phyloP scores from a whole-genome alignment of 2,113 vertebrate species.

The Emberiza fucata region DNA sequence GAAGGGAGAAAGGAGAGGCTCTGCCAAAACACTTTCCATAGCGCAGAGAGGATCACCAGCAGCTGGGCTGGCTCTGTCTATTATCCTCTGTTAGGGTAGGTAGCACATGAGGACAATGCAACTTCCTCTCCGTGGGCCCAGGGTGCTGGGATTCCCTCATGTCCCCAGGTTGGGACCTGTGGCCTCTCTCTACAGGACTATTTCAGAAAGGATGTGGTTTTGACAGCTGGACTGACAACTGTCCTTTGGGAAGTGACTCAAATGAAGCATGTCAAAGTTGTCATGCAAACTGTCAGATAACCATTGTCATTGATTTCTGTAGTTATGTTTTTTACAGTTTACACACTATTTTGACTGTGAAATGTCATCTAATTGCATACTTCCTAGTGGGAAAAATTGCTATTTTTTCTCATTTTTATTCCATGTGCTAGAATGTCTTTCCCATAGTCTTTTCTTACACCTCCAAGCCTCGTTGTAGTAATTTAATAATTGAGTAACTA shows the following conservation, averaged over 20 bases:
- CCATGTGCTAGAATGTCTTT: background rate
- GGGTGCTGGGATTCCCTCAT: background rate
- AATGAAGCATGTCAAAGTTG: background rate
- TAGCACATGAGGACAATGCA: rapidly evolving
- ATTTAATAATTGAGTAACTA: background rate
- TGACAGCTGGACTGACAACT: background rate
- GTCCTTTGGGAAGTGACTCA: background rate
- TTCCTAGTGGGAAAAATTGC: background rate
- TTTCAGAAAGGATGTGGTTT: background rate
- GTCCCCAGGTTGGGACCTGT: background rate
- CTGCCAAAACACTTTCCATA: background rate
- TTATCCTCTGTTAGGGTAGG: background rate
- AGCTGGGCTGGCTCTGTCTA: background rate
- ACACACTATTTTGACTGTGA: background rate
- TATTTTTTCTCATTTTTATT: background rate
- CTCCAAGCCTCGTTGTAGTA: background rate
- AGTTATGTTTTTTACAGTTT: background rate
- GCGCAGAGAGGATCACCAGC: background rate
- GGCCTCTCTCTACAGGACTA: background rate
- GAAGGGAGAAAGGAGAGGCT: background rate
- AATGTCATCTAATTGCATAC: background rate
- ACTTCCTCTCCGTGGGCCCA: background rate
- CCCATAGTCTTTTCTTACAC: background rate
- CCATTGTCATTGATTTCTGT: background rate
- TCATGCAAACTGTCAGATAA: background rate